Conservation (phyloP, 2,113 vertebrate species). For the Nettapus auritus region DNA sequence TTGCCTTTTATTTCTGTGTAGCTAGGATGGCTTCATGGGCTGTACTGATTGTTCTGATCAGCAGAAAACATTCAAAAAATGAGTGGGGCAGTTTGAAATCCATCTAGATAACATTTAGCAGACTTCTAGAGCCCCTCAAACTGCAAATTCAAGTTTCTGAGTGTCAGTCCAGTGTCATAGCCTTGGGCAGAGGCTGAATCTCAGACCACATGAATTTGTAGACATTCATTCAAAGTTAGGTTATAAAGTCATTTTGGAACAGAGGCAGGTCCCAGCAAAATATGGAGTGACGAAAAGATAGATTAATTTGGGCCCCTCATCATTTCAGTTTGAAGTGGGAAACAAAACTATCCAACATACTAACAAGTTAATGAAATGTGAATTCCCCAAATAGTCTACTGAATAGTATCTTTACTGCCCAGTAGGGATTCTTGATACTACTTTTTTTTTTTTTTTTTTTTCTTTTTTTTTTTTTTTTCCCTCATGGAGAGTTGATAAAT, state of each 20-base stretch:
- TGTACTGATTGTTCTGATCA: not conserved
- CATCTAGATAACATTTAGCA: not conserved
- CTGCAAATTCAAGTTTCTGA: not conserved
- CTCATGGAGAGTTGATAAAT: not conserved
- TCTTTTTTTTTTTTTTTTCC: not conserved
- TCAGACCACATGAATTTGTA: not conserved
- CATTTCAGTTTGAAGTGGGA: not conserved
- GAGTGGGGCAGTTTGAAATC: not conserved
- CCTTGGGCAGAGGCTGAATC: not conserved
- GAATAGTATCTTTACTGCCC: not conserved
- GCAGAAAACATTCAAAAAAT: not conserved
- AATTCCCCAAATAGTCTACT: not conserved
- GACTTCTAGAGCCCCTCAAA: not conserved
- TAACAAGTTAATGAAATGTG: not conserved
- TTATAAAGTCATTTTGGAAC: not conserved
- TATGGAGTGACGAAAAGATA: not conserved
- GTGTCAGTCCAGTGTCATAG: not conserved
- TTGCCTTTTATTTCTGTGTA: not conserved
- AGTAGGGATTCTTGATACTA: not conserved
- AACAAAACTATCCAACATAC: not conserved
- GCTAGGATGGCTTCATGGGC: not conserved
- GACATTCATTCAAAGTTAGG: not conserved
- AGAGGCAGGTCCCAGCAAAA: not conserved
- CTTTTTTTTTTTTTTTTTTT: not conserved
- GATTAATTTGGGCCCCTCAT: not conserved